Conservation (phyloP, 2,888 invertebrate species). For the Epinotia ramella region DNA sequence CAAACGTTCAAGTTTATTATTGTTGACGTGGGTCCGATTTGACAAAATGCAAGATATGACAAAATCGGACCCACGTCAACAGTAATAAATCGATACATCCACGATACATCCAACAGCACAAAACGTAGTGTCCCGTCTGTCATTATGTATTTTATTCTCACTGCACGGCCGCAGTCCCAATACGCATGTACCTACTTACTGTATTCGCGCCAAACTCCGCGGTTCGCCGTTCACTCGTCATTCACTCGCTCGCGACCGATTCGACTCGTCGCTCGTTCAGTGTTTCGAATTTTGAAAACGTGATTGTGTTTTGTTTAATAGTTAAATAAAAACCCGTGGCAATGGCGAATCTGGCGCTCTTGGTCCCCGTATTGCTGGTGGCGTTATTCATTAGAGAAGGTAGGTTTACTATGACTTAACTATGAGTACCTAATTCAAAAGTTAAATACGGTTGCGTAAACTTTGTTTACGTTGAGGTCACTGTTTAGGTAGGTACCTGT, state of each 20-base stretch:
- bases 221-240: constrained; percentile 58
- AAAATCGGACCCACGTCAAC: neutral
- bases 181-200: constrained; percentile 47
- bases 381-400: constrained; percentile 73
- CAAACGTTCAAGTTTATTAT: too few relatives aligned
- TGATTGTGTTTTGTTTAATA: constrained; percentile 52
- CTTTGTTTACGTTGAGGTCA: constrained; percentile 44
- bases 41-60: too few relatives aligned
- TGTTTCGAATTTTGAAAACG: constrained; percentile 53
- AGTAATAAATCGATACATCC: neutral
- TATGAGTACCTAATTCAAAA: constrained; percentile 19
- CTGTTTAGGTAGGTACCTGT: constrained; percentile 20
- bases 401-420: constrained; percentile 56
- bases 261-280: constrained; percentile 43
- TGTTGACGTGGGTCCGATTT: too few relatives aligned
- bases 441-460: constrained; percentile 33
- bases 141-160: constrained; percentile 5
- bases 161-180: constrained; percentile 49
- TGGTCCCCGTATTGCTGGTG: constrained; percentile 74
- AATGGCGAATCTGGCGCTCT: constrained; percentile 72
- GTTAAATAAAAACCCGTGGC: constrained; percentile 50
- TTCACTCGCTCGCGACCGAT: constrained; percentile 67
- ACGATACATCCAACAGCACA: neutral
- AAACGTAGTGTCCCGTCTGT: constrained; percentile 2
- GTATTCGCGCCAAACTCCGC: constrained; percentile 57